Evolutionary conservation across 1,140 invertebrate species (phyloP).

Genomic region (Drosophila albomicans): DNA sequence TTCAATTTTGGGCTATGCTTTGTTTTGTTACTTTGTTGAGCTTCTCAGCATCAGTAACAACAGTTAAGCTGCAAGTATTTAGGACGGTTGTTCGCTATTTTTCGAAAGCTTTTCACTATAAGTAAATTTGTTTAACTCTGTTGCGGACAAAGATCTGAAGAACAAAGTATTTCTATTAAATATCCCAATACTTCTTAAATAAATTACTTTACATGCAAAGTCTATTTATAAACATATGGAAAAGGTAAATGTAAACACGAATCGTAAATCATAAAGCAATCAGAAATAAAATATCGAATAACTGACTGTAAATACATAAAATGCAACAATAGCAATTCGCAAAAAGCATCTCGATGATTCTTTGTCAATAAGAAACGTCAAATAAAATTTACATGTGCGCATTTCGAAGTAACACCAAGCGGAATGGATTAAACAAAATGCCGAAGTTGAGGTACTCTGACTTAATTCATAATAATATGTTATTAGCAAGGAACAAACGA

Average conservation of each 20-base stretch:
- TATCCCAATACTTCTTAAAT: too few species aligned
- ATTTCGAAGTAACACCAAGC: constrained; percentile 25
- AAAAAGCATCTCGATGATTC: constrained; percentile 59
- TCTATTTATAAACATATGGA: constrained; percentile 12
- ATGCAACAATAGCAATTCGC: constrained; percentile 35
- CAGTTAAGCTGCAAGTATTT: constrained; percentile 50
- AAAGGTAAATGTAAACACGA: neutral
- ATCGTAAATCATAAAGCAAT: constrained; percentile 57
- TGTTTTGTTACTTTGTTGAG: constrained; percentile 11
- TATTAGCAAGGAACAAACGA: too few species aligned
- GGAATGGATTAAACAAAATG: neutral
- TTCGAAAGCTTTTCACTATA: constrained; percentile 26
- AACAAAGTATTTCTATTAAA: too few species aligned
- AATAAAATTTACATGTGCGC: constrained; percentile 61
- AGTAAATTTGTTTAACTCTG: constrained; percentile 7
- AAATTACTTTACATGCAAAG: neutral
- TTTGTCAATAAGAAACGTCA: constrained; percentile 73
- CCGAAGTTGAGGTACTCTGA: constrained; percentile 3
- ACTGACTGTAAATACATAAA: constrained; percentile 61
- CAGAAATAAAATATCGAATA: constrained; percentile 69
- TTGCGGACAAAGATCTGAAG: too few species aligned
- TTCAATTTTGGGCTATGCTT: constrained; percentile 53
- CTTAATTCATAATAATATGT: too few species aligned
- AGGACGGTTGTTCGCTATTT: constrained; percentile 43
- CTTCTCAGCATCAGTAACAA: constrained; percentile 36